phyloP scores from a whole-genome alignment of 2,888 invertebrate species.

The Xestia xanthographa region DNA sequence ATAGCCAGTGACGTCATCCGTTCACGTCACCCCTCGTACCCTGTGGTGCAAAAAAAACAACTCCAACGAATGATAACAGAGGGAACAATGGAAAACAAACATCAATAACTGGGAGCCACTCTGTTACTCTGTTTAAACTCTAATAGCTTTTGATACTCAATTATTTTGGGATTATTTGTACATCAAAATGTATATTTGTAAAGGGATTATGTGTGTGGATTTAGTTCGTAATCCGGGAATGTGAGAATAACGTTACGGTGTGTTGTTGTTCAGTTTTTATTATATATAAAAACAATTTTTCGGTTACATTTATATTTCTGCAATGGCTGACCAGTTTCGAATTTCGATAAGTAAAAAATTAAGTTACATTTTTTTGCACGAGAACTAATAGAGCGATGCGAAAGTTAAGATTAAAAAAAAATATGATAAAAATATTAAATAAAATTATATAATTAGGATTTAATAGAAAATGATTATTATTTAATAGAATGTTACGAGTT shows the following conservation, averaged over 20 bases:
- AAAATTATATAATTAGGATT: neutral
- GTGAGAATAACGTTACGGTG: neutral
- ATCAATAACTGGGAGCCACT: conserved; percentile 58
- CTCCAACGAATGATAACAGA: conserved; percentile 60
- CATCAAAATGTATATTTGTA: conserved; percentile 44
- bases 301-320: neutral
- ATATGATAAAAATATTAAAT: too few species aligned
- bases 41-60: conserved; percentile 56
- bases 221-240: conserved; percentile 33
- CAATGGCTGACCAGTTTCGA: neutral
- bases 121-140: conserved; percentile 62
- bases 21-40: conserved; percentile 48
- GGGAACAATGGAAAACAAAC: conserved; percentile 68
- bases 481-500: too few species aligned
- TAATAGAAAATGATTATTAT: too few species aligned
- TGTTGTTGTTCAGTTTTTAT: neutral
- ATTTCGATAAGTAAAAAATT: neutral
- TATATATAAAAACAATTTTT: neutral
- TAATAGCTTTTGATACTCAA: conserved; percentile 68
- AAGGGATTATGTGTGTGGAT: conserved; percentile 29
- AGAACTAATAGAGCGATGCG: neutral
- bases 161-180: conserved; percentile 59
- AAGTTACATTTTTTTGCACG: neutral
- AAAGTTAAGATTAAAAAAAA: too few species aligned
- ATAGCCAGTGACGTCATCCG: conserved; percentile 51